Percentiles rank a stretch among this genome's conserved stretches.
phyloP scores from a whole-genome alignment of 1,140 invertebrate genomes.

The Trialeurodes vaporariorum region DNA sequence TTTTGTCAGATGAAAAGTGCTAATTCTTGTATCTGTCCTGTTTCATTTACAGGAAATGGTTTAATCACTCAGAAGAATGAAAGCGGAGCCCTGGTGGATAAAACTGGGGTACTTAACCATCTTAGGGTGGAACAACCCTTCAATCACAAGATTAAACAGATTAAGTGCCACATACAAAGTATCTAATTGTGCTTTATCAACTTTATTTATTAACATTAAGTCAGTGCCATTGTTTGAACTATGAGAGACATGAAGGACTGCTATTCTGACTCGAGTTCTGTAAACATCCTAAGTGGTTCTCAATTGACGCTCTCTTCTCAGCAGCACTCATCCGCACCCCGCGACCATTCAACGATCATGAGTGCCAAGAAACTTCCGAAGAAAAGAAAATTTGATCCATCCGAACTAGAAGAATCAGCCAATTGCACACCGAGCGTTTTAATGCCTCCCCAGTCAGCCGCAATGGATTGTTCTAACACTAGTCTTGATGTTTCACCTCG shows the following conservation, averaged over 20 bases:
- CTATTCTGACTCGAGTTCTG: not conserved
- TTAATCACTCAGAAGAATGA: not conserved
- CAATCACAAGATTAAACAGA: not conserved
- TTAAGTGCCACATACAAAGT: not conserved
- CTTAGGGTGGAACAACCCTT: not conserved
- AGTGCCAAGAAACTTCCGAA: constrained; percentile 56
- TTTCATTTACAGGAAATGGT: not conserved
- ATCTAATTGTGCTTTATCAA: no score
- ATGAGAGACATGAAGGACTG: not conserved
- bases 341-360: not conserved
- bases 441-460: constrained; percentile 42
- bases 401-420: constrained; percentile 57
- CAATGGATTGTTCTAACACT: constrained; percentile 44
- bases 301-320: not conserved
- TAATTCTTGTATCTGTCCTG: no score
- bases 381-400: constrained; percentile 76
- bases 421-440: constrained; percentile 27
- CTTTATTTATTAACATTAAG: no score
- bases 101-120: not conserved
- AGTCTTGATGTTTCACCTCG: not conserved
- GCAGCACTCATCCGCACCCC: not conserved
- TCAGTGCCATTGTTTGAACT: not conserved
- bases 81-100: not conserved
- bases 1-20: no score
- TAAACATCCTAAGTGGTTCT: not conserved